Evolutionary conservation across 2,113 vertebrate genomes (phyloP).

Genomic region (Arenaria interpres): DNA sequence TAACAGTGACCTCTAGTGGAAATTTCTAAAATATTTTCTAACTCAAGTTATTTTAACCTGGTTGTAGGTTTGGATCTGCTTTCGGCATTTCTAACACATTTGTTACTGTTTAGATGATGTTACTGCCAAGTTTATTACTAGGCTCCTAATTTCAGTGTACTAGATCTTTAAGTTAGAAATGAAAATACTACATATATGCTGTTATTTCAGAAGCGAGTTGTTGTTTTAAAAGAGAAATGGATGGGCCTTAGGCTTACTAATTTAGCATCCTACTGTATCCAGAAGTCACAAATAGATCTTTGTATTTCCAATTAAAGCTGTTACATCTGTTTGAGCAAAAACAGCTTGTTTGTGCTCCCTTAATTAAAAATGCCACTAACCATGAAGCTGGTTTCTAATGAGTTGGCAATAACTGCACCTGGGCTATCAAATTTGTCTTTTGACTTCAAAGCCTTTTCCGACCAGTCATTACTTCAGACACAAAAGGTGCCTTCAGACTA

Average conservation of each 20-base stretch:
- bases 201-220: neutral
- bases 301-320: neutral
- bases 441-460: neutral
- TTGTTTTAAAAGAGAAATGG: neutral
- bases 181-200: neutral
- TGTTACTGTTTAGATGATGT: too few species aligned
- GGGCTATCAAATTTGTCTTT: neutral
- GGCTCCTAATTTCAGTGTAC: neutral
- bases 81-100: neutral
- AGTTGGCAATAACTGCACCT: neutral
- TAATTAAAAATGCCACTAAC: neutral
- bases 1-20: conserved; percentile 70
- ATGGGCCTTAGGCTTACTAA: neutral
- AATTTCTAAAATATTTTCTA: neutral
- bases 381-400: neutral
- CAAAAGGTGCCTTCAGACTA: neutral
- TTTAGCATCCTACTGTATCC: neutral
- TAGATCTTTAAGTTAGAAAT: neutral
- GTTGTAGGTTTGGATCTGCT: neutral
- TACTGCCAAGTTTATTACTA: neutral
- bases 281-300: neutral
- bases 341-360: neutral
- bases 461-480: neutral
- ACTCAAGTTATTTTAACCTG: neutral
- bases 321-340: neutral